Evolutionary conservation across 1,140 invertebrate genomes (phyloP).

Genomic region (Bombyx mori): ASM3026992v2 NC_085122.1:14245001-14245500

Average conservation of each 20-base stretch:
- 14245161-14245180: slow-evolving; percentile 5
- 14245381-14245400: slow-evolving; percentile 12
- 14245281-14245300: slow-evolving; percentile 7
- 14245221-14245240: slow-evolving; percentile 12
- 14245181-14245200: slow-evolving; percentile 22
- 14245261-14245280: slow-evolving; percentile 15
- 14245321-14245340: slow-evolving; percentile 22
- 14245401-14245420: slow-evolving; percentile 4
- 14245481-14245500: slow-evolving; percentile 6
- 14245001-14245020: slow-evolving; percentile 25
- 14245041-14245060: slow-evolving; percentile 16
- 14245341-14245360: slow-evolving; percentile 15
- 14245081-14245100: slow-evolving; percentile 19
- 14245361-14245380: slow-evolving; percentile 8
- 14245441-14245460: not conserved
- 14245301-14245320: slow-evolving; percentile 10
- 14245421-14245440: not conserved
- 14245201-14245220: slow-evolving; percentile 13
- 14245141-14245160: slow-evolving; percentile 8
- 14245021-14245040: slow-evolving; percentile 13
- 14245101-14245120: slow-evolving; percentile 15
- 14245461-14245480: slow-evolving; percentile 1
- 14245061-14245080: slow-evolving; percentile 20
- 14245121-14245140: slow-evolving; percentile 22
- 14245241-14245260: slow-evolving; percentile 18